These are phyloP conservation scores for Theretra japonica DNA, from an alignment of 2,888 invertebrate species.

Conservation along the genomic window DNA sequence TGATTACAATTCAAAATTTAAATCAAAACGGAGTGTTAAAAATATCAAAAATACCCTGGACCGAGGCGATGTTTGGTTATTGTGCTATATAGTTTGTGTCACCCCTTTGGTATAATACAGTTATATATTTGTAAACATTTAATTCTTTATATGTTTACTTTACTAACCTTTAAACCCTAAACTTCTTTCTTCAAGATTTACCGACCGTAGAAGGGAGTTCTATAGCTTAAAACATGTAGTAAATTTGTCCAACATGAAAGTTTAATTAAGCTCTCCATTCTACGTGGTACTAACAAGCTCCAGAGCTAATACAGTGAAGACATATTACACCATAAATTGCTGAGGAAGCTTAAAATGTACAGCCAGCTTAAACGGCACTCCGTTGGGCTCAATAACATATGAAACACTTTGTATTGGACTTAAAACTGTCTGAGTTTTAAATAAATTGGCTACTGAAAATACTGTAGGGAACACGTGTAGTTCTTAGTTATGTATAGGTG, in stretches of 20 bases:
- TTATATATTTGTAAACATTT: too few species aligned
- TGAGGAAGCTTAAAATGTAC: conserved; percentile 4
- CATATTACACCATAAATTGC: conserved; percentile 43
- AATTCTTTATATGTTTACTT: too few species aligned
- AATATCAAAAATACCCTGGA: too few species aligned
- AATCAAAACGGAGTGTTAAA: too few species aligned
- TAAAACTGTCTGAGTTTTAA: conserved; percentile 5
- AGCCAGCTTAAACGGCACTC: not conserved
- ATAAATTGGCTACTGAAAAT: not conserved
- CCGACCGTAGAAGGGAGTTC: too few species aligned
- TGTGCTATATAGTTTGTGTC: too few species aligned
- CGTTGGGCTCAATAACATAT: conserved; percentile 13
- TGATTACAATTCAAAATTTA: too few species aligned
- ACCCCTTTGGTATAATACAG: too few species aligned
- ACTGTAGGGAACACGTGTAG: not conserved
- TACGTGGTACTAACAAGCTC: conserved; percentile 23
- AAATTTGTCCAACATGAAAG: not conserved
- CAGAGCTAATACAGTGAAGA: conserved; percentile 39
- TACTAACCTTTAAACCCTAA: too few species aligned
- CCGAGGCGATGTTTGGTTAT: too few species aligned
- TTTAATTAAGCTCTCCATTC: conserved; percentile 13
- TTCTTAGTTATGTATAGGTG: not conserved
- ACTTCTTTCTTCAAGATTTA: too few species aligned
- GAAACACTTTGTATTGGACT: conserved; percentile 13
- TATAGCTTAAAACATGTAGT: too few species aligned